Evolutionary conservation across 2,888 invertebrate species (phyloP), one percentile per base, ranked within the genome.

Genomic region (Acanthacorydalis orientalis): DNA sequence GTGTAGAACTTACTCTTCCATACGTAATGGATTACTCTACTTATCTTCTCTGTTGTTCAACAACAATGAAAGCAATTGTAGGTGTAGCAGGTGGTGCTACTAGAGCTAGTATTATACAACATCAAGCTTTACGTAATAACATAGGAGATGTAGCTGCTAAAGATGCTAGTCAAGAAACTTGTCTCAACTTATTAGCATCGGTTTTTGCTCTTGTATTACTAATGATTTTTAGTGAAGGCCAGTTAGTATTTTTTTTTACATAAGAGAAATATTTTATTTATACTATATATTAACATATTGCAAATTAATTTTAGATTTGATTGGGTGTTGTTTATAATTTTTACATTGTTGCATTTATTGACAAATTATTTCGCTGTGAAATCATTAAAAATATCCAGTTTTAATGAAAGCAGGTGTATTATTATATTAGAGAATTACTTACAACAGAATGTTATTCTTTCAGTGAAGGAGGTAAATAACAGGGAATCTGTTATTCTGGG

Each of bases 81-180:
- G 72, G 72, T 16, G 68, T 72, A 46, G 70, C 68, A 64, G 93
- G 95, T 33, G 89, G 92, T 1, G 92, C 95, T 1, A 96, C 96
- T 0, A 73, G 92, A 58, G 83, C 86, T 1, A 90, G 95, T 0
- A 73, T 97, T 57, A 93, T 92, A 0, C 89, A 93, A 60, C 96
- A 97, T 64, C 92, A 91, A 68, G 91, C 95, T 0, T 65, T 87
- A 16, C 73, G 80, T 52, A 86, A 88, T 52, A 96, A 96, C 65
- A 75, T 92, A 68, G 95, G 89, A 0, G 97, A 97, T 67, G 91
- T 86, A 7, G 75, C 86, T 0, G 90, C 93, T 0, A 96, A 96
- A 68, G 96, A 97, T 63, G 86, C 91, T 7, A 92, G 93, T 51
- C 97, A 97, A 69, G 97, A 97, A 65, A 96, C 95, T 0, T 78